Evolutionary conservation across 2,888 invertebrate species (phyloP), one percentile per base, ranked within the genome.

Genomic region (Elmis aenea): DNA sequence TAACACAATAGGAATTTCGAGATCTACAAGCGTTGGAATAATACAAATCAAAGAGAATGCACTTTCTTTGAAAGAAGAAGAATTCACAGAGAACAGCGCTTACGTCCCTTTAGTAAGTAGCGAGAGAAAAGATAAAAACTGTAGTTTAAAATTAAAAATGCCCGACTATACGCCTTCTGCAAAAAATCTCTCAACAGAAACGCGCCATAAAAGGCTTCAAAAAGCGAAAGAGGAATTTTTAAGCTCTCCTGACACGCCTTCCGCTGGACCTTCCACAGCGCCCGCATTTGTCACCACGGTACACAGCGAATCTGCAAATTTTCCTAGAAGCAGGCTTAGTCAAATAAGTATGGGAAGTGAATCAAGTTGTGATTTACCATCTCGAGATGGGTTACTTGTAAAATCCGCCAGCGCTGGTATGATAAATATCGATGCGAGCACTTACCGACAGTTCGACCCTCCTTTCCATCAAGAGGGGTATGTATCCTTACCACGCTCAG

Each of bases 371-470:
- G 64, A 69, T 61, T 55, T 54, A 5, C 52, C 56, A 2, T 42
- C 54, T 22, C 48, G 48, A 61, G 73, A 74, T 31, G 64, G 70
- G 3, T 50, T 70, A 5, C 62, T 83, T n/a, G 74, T 79, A 0
- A 82, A 86, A 52, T 85, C 84, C 15, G 79, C 81, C 1, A 85
- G 85, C 45, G 85, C 79, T 0, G 85, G 85, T n/a, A 83, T 85
- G 77, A 83, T 85, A 36, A 80, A 81, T 50, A 72, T 81, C 1
- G 81, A 81, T 43, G 67, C 74, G 3, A 74, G 75, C 13, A 70
- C 76, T 0, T 81, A 77, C 66, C 74, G 32, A 47, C 69, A 78
- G 46, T 70, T 81, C 9, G 72, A 63, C 50, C 61, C 66, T 1
- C 65, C 64, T 38, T 48, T 61, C 18, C 67, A 67, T 36, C 57